Evolutionary conservation across 2,113 vertebrate genomes (phyloP), one percentile per base, ranked within the genome.

Genomic region (Etheostoma cragini): DNA sequence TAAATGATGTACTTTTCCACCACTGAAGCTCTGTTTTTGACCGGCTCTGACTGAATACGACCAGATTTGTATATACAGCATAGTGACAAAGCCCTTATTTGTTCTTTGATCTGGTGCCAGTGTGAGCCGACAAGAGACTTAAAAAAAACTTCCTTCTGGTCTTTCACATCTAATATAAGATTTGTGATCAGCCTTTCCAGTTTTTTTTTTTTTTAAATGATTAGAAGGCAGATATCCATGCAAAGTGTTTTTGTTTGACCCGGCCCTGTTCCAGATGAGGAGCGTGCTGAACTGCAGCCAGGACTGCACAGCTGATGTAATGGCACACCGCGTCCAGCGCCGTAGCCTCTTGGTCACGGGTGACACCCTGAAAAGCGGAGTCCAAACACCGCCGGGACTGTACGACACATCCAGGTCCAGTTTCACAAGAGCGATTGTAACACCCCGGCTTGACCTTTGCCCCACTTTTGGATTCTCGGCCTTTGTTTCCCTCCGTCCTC

Each of bases 341-440:
- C 49, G 70, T 38, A 47, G 78, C 79, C 60, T 81, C 77, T 82
- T 67, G 72, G 69, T 85, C 74, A 72, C 42, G 2, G 57, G 52
- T 24, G 81, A 72, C 77, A 74, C 57, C 52, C 45, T 56, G 35
- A 61, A 80, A 67, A 11, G 10, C 2, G 4, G 61, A 26, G 62
- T 65, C 62, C 71, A 76, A 84, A 47, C 77, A 24, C 68, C 0
- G 15, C 35, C 4, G 33, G 3, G 49, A 69, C 66, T 45, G 49
- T 35, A 61, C 58, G 22, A 65, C 42, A 84, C 62, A 21, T 26
- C 57, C 73, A 64, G 83, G 58, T 82, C 63, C 56, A 63, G 65
- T 88, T 91, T 89, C 66, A 86, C 79, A 24, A 83, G 90, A 81
- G 78, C 62, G 71, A 80, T 65, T 89, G 85, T 87, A 83, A 76